phyloP scores from a whole-genome alignment of 2,113 vertebrate genomes.

The Halichoerus grypus region DNA sequence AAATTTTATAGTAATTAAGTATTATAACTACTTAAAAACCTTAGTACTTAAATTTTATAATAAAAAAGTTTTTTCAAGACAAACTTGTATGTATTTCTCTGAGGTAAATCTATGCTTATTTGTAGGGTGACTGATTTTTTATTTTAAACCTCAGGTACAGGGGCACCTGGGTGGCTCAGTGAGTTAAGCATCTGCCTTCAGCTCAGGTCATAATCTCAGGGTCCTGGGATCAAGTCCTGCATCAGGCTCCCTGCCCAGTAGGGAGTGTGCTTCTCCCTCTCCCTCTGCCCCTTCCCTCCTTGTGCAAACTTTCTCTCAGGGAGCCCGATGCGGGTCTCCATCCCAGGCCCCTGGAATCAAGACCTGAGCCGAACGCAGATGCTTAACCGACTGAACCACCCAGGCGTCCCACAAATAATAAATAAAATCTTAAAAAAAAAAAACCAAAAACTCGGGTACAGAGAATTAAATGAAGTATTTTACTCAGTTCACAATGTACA shows the following conservation, averaged over 20 bases:
- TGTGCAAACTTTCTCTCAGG: neutral
- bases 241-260: neutral
- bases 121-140: neutral
- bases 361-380: too few relatives aligned
- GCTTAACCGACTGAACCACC: too few relatives aligned
- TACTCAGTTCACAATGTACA: neutral
- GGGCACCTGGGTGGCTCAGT: neutral
- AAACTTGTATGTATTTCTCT: neutral
- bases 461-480: constrained; percentile 24
- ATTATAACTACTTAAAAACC: constrained; percentile 16
- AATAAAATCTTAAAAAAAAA: neutral
- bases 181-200: neutral
- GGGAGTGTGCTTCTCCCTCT: neutral
- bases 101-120: neutral
- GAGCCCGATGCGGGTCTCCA: too few relatives aligned
- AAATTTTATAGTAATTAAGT: neutral
- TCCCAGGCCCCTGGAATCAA: too few relatives aligned
- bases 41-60: constrained; percentile 8
- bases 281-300: neutral
- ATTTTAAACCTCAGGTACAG: neutral
- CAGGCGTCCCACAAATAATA: neutral
- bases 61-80: neutral
- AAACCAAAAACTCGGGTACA: neutral
- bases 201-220: neutral
- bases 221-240: neutral